A percentile compares a stretch with the other conserved stretches of the same genome.
Evolutionary conservation across 2,888 invertebrate species (phyloP).

Genomic region (Anoplius nigerrimus): DNA sequence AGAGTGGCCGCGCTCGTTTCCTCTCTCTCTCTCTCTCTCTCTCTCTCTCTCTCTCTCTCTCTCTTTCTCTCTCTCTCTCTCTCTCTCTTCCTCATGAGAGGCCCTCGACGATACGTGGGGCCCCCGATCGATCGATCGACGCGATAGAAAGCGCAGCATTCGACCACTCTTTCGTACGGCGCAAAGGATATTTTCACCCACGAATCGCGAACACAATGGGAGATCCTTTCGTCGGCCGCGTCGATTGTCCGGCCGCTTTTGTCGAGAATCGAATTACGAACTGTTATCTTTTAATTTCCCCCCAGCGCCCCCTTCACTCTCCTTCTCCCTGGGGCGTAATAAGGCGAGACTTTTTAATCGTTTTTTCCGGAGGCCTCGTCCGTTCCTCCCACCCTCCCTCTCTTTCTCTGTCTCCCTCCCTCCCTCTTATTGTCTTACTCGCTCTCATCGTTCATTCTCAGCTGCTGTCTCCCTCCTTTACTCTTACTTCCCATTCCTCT

Average conservation of each 20-base stretch:
- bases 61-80: constrained; percentile 18
- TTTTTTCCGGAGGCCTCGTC: constrained; percentile 19
- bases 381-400: constrained; percentile 16
- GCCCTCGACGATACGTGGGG: neutral
- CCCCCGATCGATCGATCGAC: too few relatives aligned
- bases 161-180: too few relatives aligned
- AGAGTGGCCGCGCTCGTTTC: constrained; percentile 14
- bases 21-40: constrained; percentile 17
- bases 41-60: constrained; percentile 18
- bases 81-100: constrained; percentile 13
- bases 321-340: neutral
- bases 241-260: too few relatives aligned
- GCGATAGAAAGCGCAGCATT: too few relatives aligned
- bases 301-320: neutral
- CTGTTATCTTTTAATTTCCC: too few relatives aligned
- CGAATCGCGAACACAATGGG: too few relatives aligned
- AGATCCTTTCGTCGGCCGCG: too few relatives aligned
- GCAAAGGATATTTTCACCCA: too few relatives aligned
- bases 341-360: neutral
- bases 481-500: constrained; percentile 20
- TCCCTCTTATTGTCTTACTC: neutral
- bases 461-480: neutral
- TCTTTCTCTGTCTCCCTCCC: constrained; percentile 15
- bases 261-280: too few relatives aligned
- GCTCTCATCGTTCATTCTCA: neutral